Percentiles rank a stretch among this genome's conserved stretches.
These are phyloP conservation scores for Hemiscyllium ocellatum DNA, from an alignment of 2,113 vertebrate genomes.

Conservation along the genomic window DNA sequence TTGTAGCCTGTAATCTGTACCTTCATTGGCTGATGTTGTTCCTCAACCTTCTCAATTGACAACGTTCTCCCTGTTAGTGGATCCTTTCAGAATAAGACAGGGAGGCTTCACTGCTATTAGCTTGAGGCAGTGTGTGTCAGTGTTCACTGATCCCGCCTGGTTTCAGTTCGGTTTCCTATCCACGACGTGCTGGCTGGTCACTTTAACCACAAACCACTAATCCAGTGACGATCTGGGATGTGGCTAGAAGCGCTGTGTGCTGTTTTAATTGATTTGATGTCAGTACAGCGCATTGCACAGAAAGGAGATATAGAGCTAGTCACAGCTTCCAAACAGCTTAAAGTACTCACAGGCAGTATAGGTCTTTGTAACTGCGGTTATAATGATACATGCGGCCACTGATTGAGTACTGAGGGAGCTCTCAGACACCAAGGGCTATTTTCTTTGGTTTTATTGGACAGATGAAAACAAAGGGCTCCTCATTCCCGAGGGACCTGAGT, in stretches of 20 bases:
- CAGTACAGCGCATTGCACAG: not conserved
- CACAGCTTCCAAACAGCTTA: not conserved
- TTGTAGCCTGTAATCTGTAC: not conserved
- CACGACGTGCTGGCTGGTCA: not conserved
- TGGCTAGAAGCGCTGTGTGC: not conserved
- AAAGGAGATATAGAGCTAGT: not conserved
- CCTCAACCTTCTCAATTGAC: not conserved
- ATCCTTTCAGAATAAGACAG: not conserved
- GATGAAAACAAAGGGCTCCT: no score
- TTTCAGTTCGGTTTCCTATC: not conserved
- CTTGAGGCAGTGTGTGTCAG: not conserved
- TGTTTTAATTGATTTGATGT: not conserved
- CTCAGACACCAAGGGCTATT: no score
- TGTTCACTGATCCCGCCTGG: not conserved
- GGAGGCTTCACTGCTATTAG: not conserved
- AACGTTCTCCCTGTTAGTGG: not conserved
- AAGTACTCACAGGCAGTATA: not conserved
- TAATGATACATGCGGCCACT: not conserved
- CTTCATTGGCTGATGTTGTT: not conserved
- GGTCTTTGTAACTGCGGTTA: not conserved
- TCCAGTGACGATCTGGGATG: not conserved
- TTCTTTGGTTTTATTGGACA: no score
- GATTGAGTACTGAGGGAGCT: no score
- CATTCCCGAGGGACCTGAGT: no score
- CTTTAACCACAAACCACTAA: not conserved